Evolutionary conservation across 2,797 vertebrate species (phyloP).

Genomic region (Kryptopterus vitreolus): DNA sequence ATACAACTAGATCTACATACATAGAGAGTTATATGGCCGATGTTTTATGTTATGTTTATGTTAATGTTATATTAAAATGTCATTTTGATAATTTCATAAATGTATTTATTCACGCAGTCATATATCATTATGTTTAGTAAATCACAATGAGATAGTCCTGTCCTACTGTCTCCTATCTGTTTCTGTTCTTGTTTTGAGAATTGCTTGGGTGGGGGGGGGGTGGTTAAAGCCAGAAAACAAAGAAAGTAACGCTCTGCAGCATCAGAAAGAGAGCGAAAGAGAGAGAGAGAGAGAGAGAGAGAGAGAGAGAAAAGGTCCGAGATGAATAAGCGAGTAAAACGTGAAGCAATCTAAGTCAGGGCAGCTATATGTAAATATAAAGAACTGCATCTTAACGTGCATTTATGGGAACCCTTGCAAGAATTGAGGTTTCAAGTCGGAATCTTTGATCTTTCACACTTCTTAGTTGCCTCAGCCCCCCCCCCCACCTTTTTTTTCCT

Average conservation of each 20-base stretch:
- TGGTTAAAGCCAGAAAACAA: constrained; percentile 74
- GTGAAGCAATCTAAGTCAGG: constrained; percentile 84
- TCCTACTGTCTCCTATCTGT: constrained; percentile 44
- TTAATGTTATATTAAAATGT: too few species aligned
- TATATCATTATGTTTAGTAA: constrained; percentile 42
- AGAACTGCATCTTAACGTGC: constrained; percentile 68
- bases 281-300: constrained; percentile 55
- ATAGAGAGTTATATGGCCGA: not conserved
- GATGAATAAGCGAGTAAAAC: constrained; percentile 58
- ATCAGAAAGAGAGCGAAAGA: constrained; percentile 58
- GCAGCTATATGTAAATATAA: constrained; percentile 99
- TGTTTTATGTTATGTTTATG: not conserved
- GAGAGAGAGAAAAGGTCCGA: constrained; percentile 52
- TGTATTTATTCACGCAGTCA: not conserved
- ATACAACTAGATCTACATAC: too few species aligned
- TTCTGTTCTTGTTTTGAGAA: constrained; percentile 59
- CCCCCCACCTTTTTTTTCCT: too few species aligned
- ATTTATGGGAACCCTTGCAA: constrained; percentile 63
- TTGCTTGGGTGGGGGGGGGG: constrained; percentile 72
- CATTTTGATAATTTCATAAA: too few species aligned
- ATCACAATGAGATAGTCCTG: constrained; percentile 44
- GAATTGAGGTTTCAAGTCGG: constrained; percentile 77
- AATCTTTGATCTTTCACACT: constrained; percentile 90
- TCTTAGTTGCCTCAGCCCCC: constrained; percentile 55
- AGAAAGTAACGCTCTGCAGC: not conserved